Evolutionary conservation across 2,888 invertebrate species (phyloP), one percentile per base, ranked within the genome.

Genomic region (Drosophila lacicola): DNA sequence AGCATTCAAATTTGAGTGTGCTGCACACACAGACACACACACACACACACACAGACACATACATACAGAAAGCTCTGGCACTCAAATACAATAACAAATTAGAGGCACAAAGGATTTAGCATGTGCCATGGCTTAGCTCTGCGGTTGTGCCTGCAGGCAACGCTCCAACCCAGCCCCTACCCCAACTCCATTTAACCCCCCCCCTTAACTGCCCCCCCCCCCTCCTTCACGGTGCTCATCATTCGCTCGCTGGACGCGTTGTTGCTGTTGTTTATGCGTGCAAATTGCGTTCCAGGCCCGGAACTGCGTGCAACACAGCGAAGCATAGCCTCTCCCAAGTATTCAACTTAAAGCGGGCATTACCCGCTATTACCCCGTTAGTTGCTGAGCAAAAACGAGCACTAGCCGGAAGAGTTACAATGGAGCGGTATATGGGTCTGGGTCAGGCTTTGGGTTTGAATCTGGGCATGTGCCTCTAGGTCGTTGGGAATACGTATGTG

Each of bases 61-160:
- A 46, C 9, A 17, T 44, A 63, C 42, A 55, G 63, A 66, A 67
- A 64, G 74, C 80, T 82, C 71, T 86, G 78, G 74, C 83, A 86
- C 87, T 84, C 89, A 87, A 88, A 83, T 83, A 86, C 83, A 83
- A 83, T 83, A 83, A 83, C 83, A 83, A 83, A 83, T 83, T 88
- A 88, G 87, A 87, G 84, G 89, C 81, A 83, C 83, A 83, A 83
- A 80, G 89, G 87, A 86, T 78, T 83, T 88, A 86, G 78, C 88
- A 80, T 88, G 82, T 80, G 88, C 69, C 83, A 77, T 55, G 86
- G 82, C 88, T 86, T 88, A 80, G 87, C 69, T 80, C 72, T 70
- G 87, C 63, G 81, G 83, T 70, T 55, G 53, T 29, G 67, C 61
- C 69, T 70, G 60, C 57, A 50, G 63, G 47, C 55, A 50, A 29